Conservation (phyloP, 2,888 invertebrate genomes). For the Apodemia mormo region DNA sequence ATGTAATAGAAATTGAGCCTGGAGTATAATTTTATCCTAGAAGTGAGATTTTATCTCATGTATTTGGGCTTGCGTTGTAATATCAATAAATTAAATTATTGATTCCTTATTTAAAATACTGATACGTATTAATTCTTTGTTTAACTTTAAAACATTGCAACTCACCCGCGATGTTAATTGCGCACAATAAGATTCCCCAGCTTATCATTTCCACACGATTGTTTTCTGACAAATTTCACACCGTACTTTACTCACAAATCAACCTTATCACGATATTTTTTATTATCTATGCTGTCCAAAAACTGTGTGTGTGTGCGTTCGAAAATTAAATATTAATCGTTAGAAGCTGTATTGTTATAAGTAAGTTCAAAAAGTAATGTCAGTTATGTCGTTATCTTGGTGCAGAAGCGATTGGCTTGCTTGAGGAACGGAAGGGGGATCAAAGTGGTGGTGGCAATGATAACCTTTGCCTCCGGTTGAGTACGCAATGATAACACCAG, state of each 20-base stretch:
- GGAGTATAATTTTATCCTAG: no score
- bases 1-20: no score
- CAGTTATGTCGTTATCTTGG: slow-evolving; percentile 37
- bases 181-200: slow-evolving; percentile 64
- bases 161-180: slow-evolving; percentile 65
- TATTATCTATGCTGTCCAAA: slow-evolving; percentile 20
- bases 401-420: slow-evolving; percentile 45
- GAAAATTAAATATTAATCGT: slow-evolving; percentile 15
- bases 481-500: slow-evolving; percentile 61
- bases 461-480: slow-evolving; percentile 70
- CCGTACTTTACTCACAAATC: slow-evolving; percentile 28
- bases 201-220: slow-evolving; percentile 73
- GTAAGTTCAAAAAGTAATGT: slow-evolving; percentile 48
- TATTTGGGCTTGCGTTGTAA: no score
- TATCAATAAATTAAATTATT: not conserved
- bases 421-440: slow-evolving; percentile 52
- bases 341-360: slow-evolving; percentile 27
- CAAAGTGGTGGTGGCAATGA: slow-evolving; percentile 54
- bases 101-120: not conserved
- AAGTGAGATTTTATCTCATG: no score
- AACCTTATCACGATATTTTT: not conserved
- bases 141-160: not conserved
- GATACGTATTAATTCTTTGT: not conserved
- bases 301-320: slow-evolving; percentile 1
- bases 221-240: slow-evolving; percentile 45